Conservation (phyloP, 2,113 vertebrate species). For the Poicephalus meyeri region DNA sequence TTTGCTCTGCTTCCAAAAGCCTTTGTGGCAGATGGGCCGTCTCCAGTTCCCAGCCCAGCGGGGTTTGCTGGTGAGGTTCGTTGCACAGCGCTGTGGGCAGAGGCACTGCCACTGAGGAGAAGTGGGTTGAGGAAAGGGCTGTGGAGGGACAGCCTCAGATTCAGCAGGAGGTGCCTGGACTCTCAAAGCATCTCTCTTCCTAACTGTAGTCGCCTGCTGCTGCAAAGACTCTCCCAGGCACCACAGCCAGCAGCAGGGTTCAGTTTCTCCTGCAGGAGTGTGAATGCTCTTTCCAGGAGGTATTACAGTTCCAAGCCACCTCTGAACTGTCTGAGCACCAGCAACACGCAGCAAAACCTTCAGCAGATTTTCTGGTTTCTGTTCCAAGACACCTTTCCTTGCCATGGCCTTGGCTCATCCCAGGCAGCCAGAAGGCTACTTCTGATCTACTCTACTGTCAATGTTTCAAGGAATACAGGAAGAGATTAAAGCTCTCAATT, state of each 20-base stretch:
- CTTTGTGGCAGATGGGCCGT: background rate
- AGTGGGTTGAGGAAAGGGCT: background rate
- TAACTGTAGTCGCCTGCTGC: background rate
- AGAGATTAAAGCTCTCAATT: background rate
- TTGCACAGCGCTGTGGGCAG: background rate
- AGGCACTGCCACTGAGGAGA: background rate
- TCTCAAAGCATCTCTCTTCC: background rate
- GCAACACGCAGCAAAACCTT: background rate
- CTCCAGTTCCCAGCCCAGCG: background rate
- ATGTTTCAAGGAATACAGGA: background rate
- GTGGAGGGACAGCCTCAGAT: background rate
- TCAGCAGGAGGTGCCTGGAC: accelerated
- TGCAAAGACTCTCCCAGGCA: background rate
- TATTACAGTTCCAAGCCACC: background rate
- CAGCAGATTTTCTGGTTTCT: background rate
- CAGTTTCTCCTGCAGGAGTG: background rate
- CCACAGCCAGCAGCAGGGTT: background rate
- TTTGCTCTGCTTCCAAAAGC: background rate
- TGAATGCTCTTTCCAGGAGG: background rate
- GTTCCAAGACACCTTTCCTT: background rate
- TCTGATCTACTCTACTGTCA: background rate
- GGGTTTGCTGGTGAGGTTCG: background rate
- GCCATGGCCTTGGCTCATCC: background rate
- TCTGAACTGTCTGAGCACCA: background rate
- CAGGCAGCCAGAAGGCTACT: background rate